These are phyloP conservation scores for Stegastes partitus DNA, from an alignment of 2,113 vertebrate species.

Conservation along the genomic window DNA sequence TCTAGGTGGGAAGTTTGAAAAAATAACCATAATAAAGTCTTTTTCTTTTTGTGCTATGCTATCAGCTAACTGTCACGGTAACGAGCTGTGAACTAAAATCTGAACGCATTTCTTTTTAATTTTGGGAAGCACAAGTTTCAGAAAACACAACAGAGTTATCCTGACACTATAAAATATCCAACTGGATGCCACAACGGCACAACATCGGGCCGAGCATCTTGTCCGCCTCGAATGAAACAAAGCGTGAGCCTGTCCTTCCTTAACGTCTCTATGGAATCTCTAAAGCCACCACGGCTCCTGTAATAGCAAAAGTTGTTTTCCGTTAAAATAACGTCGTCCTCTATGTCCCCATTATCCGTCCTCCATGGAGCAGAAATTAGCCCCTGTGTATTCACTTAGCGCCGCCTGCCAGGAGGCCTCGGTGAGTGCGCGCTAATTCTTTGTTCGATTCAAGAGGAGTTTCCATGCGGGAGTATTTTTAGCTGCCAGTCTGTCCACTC, in stretches of 20 bases:
- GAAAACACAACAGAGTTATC: too few relatives aligned
- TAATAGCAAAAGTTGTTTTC: conserved; percentile 69
- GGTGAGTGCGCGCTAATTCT: conserved; percentile 42
- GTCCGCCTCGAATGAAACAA: neutral
- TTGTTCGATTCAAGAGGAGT: conserved; percentile 69
- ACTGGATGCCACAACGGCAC: neutral
- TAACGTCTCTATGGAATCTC: conserved; percentile 30
- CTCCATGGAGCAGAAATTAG: conserved; percentile 56
- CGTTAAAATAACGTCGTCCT: conserved; percentile 58
- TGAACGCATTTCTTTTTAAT: too few relatives aligned
- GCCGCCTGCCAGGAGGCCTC: conserved; percentile 51
- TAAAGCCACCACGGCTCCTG: conserved; percentile 28
- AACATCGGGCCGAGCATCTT: neutral
- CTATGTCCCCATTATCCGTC: conserved; percentile 58
- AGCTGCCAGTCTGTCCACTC: conserved; percentile 53
- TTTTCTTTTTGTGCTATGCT: too few relatives aligned
- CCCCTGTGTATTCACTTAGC: conserved; percentile 68
- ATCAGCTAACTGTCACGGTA: too few relatives aligned
- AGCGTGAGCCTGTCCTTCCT: conserved; percentile 1
- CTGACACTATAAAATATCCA: neutral
- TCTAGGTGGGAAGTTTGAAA: too few relatives aligned
- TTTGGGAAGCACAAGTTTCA: too few relatives aligned
- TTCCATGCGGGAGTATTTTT: conserved; percentile 62
- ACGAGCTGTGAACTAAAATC: too few relatives aligned
- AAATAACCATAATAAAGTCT: too few relatives aligned